Conservation (phyloP, 2,113 vertebrate genomes). For the Campylomormyrus numenius region DNA sequence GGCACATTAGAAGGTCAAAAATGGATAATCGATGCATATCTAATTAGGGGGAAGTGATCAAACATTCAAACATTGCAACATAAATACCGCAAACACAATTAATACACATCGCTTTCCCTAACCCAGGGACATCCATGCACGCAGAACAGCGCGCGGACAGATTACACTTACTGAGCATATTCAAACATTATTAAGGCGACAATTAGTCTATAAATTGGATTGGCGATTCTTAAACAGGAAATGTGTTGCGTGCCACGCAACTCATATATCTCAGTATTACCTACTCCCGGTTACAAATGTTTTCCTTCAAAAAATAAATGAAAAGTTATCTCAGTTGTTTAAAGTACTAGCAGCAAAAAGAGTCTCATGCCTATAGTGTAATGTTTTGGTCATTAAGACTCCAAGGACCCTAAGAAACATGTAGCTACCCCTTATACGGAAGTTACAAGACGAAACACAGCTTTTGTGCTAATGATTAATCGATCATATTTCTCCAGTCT, state of each 20-base stretch:
- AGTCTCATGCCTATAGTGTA: constrained; percentile 1
- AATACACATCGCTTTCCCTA: background rate
- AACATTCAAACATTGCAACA: constrained; percentile 52
- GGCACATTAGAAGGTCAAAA: constrained; percentile 60
- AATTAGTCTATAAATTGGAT: constrained; percentile 32
- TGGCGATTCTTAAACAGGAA: background rate
- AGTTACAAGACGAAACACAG: background rate
- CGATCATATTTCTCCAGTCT: background rate
- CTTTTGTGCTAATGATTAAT: constrained; percentile 4
- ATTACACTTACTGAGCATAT: constrained; percentile 46
- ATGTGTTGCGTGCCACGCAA: constrained; percentile 1
- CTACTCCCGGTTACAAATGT: constrained; percentile 12
- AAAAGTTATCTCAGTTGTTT: constrained; percentile 17
- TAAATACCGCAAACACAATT: constrained; percentile 39
- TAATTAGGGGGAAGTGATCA: constrained; percentile 69
- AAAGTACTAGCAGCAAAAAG: background rate
- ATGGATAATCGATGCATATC: constrained; percentile 63
- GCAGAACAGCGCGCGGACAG: constrained; percentile 48
- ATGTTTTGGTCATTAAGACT: constrained; percentile 3
- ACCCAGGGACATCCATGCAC: constrained; percentile 30
- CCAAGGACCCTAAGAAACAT: background rate
- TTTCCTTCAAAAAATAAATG: constrained; percentile 14
- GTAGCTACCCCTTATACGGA: background rate
- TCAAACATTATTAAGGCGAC: constrained; percentile 52
- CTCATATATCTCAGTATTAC: background rate